A percentile compares a stretch with the other conserved stretches of the same genome.
phyloP scores from a whole-genome alignment of 1,140 invertebrate genomes.

The Drosophila sproati region DNA sequence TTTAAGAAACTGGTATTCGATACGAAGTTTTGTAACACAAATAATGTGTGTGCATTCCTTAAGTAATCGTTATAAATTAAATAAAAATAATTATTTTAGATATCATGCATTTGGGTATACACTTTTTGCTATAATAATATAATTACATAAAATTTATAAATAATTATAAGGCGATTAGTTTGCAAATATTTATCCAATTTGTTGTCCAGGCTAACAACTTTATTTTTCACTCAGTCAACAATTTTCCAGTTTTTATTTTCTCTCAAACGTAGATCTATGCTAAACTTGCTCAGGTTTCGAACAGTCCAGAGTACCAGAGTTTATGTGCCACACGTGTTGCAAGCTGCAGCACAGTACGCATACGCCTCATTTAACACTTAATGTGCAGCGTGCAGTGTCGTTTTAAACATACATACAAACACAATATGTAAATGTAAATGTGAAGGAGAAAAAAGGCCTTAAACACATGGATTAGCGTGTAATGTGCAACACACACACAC shows the following conservation, averaged over 20 bases:
- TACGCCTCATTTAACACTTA: conserved; percentile 58
- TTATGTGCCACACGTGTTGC: conserved; percentile 18
- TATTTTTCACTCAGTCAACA: neutral
- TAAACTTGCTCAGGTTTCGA: conserved; percentile 3
- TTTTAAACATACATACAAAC: conserved; percentile 1
- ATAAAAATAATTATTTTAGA: no score
- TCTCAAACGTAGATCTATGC: neutral
- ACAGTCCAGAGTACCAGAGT: neutral
- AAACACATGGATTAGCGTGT: conserved; percentile 76
- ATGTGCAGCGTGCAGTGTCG: conserved; percentile 46
- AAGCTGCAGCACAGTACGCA: conserved; percentile 49
- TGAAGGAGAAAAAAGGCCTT: conserved; percentile 47
- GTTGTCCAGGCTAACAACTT: neutral
- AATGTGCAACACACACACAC: conserved; percentile 57
- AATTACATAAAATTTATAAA: no score
- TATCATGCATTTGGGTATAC: no score
- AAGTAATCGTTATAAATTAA: no score
- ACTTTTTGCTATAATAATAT: no score
- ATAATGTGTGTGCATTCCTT: no score
- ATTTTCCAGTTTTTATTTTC: neutral
- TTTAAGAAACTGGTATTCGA: no score
- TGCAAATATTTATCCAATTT: no score
- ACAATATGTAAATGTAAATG: conserved; percentile 11
- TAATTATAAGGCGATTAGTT: no score
- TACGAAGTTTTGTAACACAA: no score